These are phyloP conservation scores for Callionymus lyra DNA, from an alignment of 2,113 vertebrate genomes.

Conservation along the genomic window DNA sequence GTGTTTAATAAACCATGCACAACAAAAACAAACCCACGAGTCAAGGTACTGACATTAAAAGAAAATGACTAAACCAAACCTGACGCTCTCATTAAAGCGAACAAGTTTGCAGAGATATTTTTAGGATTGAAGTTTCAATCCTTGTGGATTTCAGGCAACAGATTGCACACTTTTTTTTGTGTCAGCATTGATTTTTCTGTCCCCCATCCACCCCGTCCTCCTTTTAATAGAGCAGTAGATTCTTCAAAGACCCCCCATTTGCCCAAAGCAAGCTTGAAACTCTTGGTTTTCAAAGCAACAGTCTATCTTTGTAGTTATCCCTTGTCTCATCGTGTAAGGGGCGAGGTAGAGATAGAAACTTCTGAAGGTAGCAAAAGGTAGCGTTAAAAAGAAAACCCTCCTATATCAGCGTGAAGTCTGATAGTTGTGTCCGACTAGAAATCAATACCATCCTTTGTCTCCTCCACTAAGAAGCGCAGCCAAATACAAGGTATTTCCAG, in stretches of 20 bases:
- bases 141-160: slow-evolving; percentile 47
- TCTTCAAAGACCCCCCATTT: slow-evolving; percentile 77
- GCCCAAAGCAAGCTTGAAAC: slow-evolving; percentile 83
- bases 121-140: slow-evolving; percentile 34
- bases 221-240: slow-evolving; percentile 75
- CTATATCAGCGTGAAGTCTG: slow-evolving; percentile 60
- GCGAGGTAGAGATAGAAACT: slow-evolving; percentile 72
- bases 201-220: slow-evolving; percentile 26
- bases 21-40: too few species aligned
- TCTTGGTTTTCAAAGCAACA: slow-evolving; percentile 78
- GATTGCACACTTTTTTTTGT: slow-evolving; percentile 53
- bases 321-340: slow-evolving; percentile 70
- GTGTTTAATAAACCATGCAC: too few species aligned
- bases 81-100: too few species aligned
- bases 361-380: slow-evolving; percentile 84
- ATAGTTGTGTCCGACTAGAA: slow-evolving; percentile 50
- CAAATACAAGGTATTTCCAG: slow-evolving; percentile 58
- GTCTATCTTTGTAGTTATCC: slow-evolving; percentile 73
- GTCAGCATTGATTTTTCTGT: slow-evolving; percentile 81
- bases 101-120: background rate
- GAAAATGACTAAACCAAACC: too few species aligned
- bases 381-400: slow-evolving; percentile 42
- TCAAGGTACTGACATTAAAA: too few species aligned
- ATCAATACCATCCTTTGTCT: slow-evolving; percentile 49
- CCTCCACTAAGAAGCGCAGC: slow-evolving; percentile 36